Percentiles rank a stretch among this genome's conserved stretches.
phyloP scores from a whole-genome alignment of 2,797 vertebrate species.

The Crax fasciolata region DNA sequence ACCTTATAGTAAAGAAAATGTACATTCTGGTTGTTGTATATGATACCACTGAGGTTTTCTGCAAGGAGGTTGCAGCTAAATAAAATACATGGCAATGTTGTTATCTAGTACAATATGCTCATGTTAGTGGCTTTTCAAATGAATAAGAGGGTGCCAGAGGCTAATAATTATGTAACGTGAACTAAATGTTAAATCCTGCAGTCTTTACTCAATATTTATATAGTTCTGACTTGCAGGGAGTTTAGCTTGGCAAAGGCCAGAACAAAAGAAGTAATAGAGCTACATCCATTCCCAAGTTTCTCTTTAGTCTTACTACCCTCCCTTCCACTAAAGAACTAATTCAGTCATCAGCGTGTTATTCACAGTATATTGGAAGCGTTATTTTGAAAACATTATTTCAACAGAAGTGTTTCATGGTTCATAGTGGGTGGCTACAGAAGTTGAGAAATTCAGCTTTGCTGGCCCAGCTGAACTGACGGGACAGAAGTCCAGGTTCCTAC shows the following conservation, averaged over 20 bases:
- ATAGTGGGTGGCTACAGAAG: slow-evolving; percentile 25
- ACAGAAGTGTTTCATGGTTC: background rate
- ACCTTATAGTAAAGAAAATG: slow-evolving; percentile 11
- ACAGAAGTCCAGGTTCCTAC: slow-evolving; percentile 71
- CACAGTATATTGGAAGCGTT: slow-evolving; percentile 11
- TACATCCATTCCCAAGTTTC: slow-evolving; percentile 46
- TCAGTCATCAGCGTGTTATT: slow-evolving; percentile 36
- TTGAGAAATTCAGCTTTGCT: slow-evolving; percentile 70
- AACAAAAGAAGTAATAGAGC: slow-evolving; percentile 43
- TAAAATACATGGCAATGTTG: slow-evolving; percentile 58
- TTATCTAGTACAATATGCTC: slow-evolving; percentile 51
- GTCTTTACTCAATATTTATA: slow-evolving; percentile 70
- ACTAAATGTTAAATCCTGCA: slow-evolving; percentile 57
- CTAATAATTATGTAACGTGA: slow-evolving; percentile 64
- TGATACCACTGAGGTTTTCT: slow-evolving; percentile 14
- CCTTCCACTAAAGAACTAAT: slow-evolving; percentile 45
- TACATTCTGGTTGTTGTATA: background rate
- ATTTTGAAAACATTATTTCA: background rate
- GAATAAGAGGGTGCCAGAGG: slow-evolving; percentile 52
- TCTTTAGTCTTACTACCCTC: slow-evolving; percentile 54
- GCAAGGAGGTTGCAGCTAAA: slow-evolving; percentile 51
- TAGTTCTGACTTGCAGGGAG: slow-evolving; percentile 43
- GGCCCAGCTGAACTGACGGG: slow-evolving; percentile 45
- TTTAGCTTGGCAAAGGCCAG: slow-evolving; percentile 59
- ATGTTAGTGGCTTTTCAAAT: slow-evolving; percentile 60